phyloP scores from a whole-genome alignment of 2,797 vertebrate species.

The Fistularia commersonii region DNA sequence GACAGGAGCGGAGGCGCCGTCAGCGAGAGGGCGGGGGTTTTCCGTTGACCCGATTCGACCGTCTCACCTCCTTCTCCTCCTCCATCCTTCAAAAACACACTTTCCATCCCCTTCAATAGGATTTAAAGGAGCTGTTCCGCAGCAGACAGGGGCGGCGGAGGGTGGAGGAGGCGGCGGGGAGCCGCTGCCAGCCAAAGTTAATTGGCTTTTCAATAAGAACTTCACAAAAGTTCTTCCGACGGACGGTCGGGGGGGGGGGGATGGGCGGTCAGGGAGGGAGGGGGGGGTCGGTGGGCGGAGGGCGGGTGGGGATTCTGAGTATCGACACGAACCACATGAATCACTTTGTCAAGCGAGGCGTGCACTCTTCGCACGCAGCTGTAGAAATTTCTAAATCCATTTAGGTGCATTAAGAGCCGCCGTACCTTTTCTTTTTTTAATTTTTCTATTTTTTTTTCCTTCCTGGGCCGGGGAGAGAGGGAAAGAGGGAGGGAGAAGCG shows the following conservation, averaged over 20 bases:
- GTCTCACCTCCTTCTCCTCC: not conserved
- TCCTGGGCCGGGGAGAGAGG: not conserved
- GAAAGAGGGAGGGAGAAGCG: constrained; percentile 21
- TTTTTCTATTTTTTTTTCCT: no score
- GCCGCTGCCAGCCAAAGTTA: constrained; percentile 9
- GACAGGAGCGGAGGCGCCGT: no score
- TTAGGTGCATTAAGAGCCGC: constrained; percentile 36
- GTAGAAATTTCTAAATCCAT: constrained; percentile 44
- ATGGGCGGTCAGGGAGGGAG: no score
- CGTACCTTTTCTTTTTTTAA: constrained; percentile 12
- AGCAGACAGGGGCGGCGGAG: constrained; percentile 1
- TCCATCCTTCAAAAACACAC: not conserved
- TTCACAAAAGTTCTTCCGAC: no score
- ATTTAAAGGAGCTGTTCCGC: constrained; percentile 18
- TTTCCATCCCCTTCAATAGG: not conserved
- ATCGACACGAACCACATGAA: constrained; percentile 27
- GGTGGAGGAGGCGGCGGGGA: constrained; percentile 5
- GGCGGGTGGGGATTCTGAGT: constrained; percentile 4
- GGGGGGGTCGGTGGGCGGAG: no score
- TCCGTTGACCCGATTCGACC: not conserved
- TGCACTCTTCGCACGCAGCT: constrained; percentile 37
- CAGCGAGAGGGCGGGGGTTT: no score
- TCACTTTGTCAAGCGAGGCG: constrained; percentile 29
- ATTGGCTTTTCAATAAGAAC: constrained; percentile 21
- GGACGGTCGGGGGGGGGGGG: no score